Conservation (phyloP, 2,113 vertebrate species). For the Apteryx mantelli region DNA sequence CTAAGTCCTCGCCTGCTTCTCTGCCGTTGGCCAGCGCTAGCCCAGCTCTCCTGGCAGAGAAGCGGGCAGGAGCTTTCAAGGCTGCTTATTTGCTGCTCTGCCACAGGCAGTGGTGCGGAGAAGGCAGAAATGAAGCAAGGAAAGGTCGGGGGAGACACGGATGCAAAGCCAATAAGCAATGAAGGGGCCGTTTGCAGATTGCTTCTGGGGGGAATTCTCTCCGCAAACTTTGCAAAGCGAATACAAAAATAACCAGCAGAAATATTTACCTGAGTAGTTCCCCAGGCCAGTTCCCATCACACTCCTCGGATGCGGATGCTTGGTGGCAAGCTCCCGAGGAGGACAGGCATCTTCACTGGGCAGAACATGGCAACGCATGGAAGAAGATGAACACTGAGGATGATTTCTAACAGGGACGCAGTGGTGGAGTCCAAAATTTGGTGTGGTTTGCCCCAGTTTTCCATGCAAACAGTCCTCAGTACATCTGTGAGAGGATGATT, state of each 20-base stretch:
- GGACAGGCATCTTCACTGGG: background rate
- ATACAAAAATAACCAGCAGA: background rate
- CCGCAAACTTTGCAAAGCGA: no score
- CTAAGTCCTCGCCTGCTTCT: no score
- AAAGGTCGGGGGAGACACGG: background rate
- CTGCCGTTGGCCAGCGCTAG: no score
- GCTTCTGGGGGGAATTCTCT: background rate
- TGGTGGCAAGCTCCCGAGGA: background rate
- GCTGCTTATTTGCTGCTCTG: background rate
- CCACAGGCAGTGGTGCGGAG: background rate
- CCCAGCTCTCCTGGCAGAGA: background rate
- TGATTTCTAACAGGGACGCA: no score
- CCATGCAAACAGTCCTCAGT: background rate
- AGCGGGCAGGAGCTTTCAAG: background rate
- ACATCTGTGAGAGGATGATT: no score
- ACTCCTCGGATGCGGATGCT: background rate
- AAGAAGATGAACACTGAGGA: background rate
- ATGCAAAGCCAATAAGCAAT: background rate
- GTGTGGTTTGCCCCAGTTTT: background rate
- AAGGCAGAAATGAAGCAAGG: background rate
- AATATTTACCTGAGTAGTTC: background rate
- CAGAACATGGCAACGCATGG: background rate
- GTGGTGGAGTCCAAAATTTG: background rate
- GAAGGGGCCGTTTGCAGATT: background rate
- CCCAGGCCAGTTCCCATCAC: background rate